Percentiles rank a stretch among this genome's conserved stretches.
These are phyloP conservation scores for Bursaphelenchus mucronatus DNA, from an alignment of 1,140 invertebrate species.

Conservation along the genomic window DNA sequence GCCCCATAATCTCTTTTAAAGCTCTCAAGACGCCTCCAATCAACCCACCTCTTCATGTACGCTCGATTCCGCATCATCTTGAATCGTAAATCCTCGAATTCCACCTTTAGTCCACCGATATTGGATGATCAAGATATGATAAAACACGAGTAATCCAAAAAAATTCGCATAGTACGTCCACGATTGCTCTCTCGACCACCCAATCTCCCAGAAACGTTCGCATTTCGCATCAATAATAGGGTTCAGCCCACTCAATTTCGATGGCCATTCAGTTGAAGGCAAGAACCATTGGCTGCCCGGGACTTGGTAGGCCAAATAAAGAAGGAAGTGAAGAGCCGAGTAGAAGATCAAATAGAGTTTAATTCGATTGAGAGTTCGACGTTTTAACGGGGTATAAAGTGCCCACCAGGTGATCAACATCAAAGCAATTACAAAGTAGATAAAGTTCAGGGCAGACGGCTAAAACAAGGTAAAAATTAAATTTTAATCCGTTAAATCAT, in stretches of 20 bases:
- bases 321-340: conserved; percentile 46
- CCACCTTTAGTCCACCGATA: conserved; percentile 54
- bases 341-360: conserved; percentile 45
- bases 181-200: conserved; percentile 15
- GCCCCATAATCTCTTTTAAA: background rate
- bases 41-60: conserved; percentile 56
- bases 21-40: conserved; percentile 4
- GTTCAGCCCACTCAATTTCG: conserved; percentile 51
- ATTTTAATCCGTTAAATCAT: too few relatives aligned
- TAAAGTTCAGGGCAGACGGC: conserved; percentile 51
- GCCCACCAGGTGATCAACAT: conserved; percentile 57
- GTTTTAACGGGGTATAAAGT: conserved; percentile 49
- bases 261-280: conserved; percentile 25
- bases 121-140: conserved; percentile 45
- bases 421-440: conserved; percentile 52
- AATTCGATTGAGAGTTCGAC: conserved; percentile 51
- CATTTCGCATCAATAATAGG: conserved; percentile 37
- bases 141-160: conserved; percentile 39
- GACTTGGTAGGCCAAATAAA: conserved; percentile 55
- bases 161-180: conserved; percentile 54
- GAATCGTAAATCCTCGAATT: conserved; percentile 24
- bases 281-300: conserved; percentile 42
- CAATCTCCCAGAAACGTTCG: conserved; percentile 43
- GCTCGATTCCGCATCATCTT: conserved; percentile 49
- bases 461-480: conserved; percentile 28